Evolutionary conservation across 2,888 invertebrate species (phyloP), one percentile per base, ranked within the genome.

Genomic region (Celastrina argiolus): DNA sequence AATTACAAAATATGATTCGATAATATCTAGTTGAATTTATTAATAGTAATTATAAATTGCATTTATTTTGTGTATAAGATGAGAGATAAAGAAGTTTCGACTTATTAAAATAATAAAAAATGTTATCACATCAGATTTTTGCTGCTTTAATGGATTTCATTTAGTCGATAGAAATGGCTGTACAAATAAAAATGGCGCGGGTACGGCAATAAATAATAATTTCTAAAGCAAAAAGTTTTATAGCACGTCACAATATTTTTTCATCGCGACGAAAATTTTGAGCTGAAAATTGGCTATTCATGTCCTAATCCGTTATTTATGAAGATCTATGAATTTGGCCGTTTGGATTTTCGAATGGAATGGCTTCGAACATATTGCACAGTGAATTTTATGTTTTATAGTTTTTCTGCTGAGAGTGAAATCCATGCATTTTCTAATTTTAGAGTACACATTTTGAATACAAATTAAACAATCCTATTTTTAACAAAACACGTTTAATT

Each of bases 301-400:
- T 61, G 61, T 61, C 61, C 36, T 61, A 61, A 61, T 61, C 61
- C 61, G 61, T 61, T 61, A 61, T 61, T 61, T 61, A 61, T 61
- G 34, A 22, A 18, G 61, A 61, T 18, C 36, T 39, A 61, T 61
- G 34, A 22, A 18, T 34, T 61, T 22, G 2, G 22, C 39, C 34
- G 18, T 36, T 61, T 39, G 18, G 2, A 39, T 61, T 61, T 61
- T 31, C 7, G 8, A 36, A 39, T 12, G 22, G 51, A 51, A 22
- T 22, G 22, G 3, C 22, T 51, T 51, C 12, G 22, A 10, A 51
- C 22, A 51, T 51, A 51, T 51, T 51, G 22, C 14, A 5, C 51
- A 1, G 4, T 45, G 16, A 45, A 45, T 45, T 45, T 51, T 51
- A 2, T 8, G 22, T 5, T 51, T 22, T 22, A 12, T 51, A 12